Evolutionary conservation across 2,113 vertebrate species (phyloP), one percentile per base, ranked within the genome.

Genomic region (Pedetes capensis): DNA sequence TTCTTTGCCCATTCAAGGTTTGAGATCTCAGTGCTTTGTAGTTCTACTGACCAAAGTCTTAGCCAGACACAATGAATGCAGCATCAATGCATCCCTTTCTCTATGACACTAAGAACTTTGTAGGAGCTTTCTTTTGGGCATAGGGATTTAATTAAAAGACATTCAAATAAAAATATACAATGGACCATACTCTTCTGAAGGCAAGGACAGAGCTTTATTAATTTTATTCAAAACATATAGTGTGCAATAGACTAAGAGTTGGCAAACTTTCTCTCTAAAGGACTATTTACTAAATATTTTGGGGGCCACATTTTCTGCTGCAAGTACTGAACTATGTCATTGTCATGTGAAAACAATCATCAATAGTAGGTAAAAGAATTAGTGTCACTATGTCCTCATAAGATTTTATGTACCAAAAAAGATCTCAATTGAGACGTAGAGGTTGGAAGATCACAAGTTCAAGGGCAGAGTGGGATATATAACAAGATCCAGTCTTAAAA

Each of bases 341-440:
- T n/a, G 4, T 75, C 22, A 3, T 63, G 12, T 76, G 42, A 89
- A 89, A 84, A 4, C 14, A 81, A 37, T 20, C 80, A n/a, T 57
- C 32, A 81, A 34, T 5, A 69, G 1, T 17, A 63, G 55, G 32
- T 51, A 23, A 89, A 64, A 34, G 44, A 59, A 25, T 39, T 11
- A 82, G 37, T 13, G 22, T 51, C 18, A 5, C 57, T 39, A 1
- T 66, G n/a, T 74, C 74, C 3, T 23, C 49, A 11, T 80, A 85
- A 88, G 86, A 51, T 27, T 88, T 76, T 39, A 75, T 76, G 88
- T 88, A 89, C 2, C 53, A 59, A 92, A 89, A 47, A 4, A 86
- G 11, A 4, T 59, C 12, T 83, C 13, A 75, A 22, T 17, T 23
- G 47, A 25, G 39, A 51, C 34, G 63, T 84, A 2, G 13, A 51